Base-by-base conservation (phyloP, 1,140 invertebrate species). In the Aphaenogaster ashmeadi region DNA sequence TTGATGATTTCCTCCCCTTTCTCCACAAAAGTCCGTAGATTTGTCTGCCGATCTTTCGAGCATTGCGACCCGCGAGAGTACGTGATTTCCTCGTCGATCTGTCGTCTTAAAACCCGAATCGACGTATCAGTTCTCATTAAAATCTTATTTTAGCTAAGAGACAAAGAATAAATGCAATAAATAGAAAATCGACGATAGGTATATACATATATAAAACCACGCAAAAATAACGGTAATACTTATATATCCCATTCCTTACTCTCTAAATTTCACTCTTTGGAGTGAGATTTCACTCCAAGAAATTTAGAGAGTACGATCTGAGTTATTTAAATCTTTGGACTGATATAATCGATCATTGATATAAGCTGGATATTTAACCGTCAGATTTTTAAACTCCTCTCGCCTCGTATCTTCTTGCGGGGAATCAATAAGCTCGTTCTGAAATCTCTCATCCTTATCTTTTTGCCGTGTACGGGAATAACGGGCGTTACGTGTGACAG, bases 1-100 rank as follows among this genome's bases (percentile, higher is more conserved):
- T 84, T 60, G 80, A 84, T 84, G 69, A 84, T 84, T 84, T 84
- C 33, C 69, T 84, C 54, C n/a, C 15, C 33, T 74, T 60, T 72
- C 54, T 84, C n/a, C 67, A 13, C 54, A 50, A 15, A 74, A 74
- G 54, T 74, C 66, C 41, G 13, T 6, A 47, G 27, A 84, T 84
- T 84, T 84, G 80, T 84, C 41, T 36, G 13, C 41, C 50, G 80
- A 47, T 54, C 67, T 74, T 67, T 84, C 41, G 47, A 74, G 69
- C 41, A 13, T 21, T 15, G 41, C 33, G 62, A 80, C 56, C 47
- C 21, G 38, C 27, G 52, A 71, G 27, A 75, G 13, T 41, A 18
- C 33, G 33, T 54, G 11, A 50, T 41, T 81, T 27, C 27, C 41
- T 21, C 56, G 33, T 71, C 21, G 64, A 71, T 54, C 27, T 9